These are phyloP conservation scores for Oasisia sp. DNA, from an alignment of 2,888 invertebrate genomes.

Conservation along the genomic window DNA sequence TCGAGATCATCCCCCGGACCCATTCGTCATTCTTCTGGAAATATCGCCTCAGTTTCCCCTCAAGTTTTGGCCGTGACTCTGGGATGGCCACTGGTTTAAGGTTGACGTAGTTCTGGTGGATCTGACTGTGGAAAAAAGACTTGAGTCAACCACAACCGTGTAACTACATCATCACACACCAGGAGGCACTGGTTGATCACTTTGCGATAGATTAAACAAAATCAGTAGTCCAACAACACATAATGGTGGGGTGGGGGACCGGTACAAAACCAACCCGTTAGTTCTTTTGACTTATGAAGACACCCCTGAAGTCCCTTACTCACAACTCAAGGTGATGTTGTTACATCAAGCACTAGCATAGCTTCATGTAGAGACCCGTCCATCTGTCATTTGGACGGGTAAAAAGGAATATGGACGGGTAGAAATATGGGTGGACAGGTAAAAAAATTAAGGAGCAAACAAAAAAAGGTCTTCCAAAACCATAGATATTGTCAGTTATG, in stretches of 20 bases:
- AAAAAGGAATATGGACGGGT: no score
- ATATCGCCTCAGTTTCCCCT: slow-evolving; percentile 46
- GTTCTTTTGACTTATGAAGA: no score
- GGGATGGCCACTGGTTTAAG: slow-evolving; percentile 43
- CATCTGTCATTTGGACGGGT: no score
- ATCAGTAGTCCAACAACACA: neutral
- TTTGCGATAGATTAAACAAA: no score
- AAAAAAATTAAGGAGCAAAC: no score
- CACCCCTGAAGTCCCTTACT: no score
- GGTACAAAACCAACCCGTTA: no score
- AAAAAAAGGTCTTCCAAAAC: no score
- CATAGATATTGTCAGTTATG: no score
- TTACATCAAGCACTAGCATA: neutral
- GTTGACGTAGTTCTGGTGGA: slow-evolving; percentile 56
- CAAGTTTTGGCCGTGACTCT: slow-evolving; percentile 26
- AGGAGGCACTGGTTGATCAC: no score
- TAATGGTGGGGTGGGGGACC: neutral
- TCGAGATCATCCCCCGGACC: slow-evolving; percentile 48
- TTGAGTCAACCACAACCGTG: neutral
- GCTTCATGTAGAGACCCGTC: no score
- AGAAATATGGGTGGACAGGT: no score
- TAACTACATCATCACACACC: neutral
- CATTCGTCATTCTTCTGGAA: slow-evolving; percentile 52
- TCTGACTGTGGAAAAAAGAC: slow-evolving; percentile 46
- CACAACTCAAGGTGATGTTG: neutral